Conservation (phyloP, 2,888 invertebrate genomes). For the Leistus spinibarbis region DNA sequence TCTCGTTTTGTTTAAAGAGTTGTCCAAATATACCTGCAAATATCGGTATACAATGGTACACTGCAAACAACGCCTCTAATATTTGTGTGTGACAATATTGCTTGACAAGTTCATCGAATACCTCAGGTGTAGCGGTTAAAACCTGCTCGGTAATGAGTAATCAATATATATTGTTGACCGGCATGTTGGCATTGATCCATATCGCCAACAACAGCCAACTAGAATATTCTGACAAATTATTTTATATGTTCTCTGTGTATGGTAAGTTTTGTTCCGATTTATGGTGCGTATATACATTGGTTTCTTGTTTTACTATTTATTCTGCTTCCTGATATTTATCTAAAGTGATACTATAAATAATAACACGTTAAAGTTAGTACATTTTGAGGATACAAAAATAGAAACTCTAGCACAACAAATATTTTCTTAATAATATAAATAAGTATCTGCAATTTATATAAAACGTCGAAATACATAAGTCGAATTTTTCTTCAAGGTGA, state of each 20-base stretch:
- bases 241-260: neutral
- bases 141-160: conserved; percentile 21
- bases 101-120: neutral
- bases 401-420: too few species aligned
- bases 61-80: neutral
- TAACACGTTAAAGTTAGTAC: too few species aligned
- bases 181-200: conserved; percentile 7
- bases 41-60: neutral
- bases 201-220: neutral
- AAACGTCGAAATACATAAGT: too few species aligned
- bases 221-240: conserved; percentile 13
- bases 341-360: too few species aligned
- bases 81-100: neutral
- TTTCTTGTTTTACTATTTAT: too few species aligned
- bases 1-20: neutral
- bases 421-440: too few species aligned
- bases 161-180: conserved; percentile 9
- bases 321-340: too few species aligned
- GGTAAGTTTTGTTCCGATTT: neutral
- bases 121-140: conserved; percentile 29
- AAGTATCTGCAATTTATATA: too few species aligned
- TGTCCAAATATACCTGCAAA: neutral
- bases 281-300: neutral
- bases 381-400: too few species aligned
- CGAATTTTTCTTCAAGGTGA: too few species aligned